Evolutionary conservation across 2,113 vertebrate genomes (phyloP).

Genomic region (Symphodus melops): DNA sequence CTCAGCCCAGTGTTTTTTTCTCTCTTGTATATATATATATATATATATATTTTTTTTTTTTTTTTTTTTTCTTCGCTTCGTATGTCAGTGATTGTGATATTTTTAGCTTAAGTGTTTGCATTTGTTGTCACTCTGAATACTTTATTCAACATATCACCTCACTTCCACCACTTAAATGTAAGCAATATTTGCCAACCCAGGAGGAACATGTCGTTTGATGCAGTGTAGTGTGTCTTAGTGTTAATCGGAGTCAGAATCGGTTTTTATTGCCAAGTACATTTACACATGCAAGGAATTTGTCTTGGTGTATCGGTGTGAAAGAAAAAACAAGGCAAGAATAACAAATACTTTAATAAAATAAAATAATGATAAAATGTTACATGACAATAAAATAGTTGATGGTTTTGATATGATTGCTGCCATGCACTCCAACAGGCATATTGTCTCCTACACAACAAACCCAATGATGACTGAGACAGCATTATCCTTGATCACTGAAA

Average conservation of each 20-base stretch:
- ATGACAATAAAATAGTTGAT: too few species aligned
- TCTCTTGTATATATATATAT: too few species aligned
- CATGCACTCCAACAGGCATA: constrained; percentile 14
- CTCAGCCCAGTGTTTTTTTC: constrained; percentile 12
- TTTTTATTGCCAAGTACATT: too few species aligned
- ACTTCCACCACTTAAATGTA: constrained; percentile 39
- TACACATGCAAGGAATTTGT: too few species aligned
- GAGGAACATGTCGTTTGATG: constrained; percentile 36
- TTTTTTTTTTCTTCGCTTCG: constrained; percentile 25
- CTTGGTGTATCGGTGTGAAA: too few species aligned
- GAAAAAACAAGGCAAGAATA: too few species aligned
- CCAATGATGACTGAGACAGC: constrained; percentile 48
- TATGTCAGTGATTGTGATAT: constrained; percentile 43
- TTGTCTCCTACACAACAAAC: constrained; percentile 47
- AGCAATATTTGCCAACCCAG: constrained; percentile 27
- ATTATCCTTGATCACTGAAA: constrained; percentile 49
- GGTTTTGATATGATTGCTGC: constrained; percentile 8
- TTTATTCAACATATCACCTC: constrained; percentile 5
- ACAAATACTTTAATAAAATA: too few species aligned
- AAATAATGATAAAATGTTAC: too few species aligned
- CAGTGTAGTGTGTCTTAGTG: constrained; percentile 5
- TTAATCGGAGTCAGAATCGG: too few species aligned
- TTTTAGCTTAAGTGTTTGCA: constrained; percentile 47
- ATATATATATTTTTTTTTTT: too few species aligned
- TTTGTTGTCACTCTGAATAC: constrained; percentile 34